phyloP scores from a whole-genome alignment of 2,888 invertebrate genomes.

The Mythimna vitellina region DNA sequence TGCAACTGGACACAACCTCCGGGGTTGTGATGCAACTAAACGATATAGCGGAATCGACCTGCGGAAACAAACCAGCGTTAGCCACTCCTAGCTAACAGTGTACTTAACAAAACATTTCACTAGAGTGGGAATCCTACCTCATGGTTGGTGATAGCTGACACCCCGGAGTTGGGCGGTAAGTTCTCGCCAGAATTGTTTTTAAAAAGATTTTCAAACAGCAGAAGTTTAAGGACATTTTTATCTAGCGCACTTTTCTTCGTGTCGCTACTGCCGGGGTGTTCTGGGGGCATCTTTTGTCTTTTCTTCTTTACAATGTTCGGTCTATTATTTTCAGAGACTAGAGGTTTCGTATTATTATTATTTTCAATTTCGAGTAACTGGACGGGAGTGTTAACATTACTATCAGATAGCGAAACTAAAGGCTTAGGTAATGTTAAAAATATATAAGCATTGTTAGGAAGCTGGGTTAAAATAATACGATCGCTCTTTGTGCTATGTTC shows the following conservation, averaged over 20 bases:
- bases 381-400: slow-evolving; percentile 57
- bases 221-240: slow-evolving; percentile 79
- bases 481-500: slow-evolving; percentile 51
- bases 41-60: slow-evolving; percentile 88
- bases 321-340: slow-evolving; percentile 56
- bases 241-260: slow-evolving; percentile 72
- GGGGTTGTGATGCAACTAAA: slow-evolving; percentile 89
- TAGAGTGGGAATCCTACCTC: slow-evolving; percentile 78
- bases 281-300: slow-evolving; percentile 67
- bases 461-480: slow-evolving; percentile 71
- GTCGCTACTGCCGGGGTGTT: slow-evolving; percentile 63
- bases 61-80: slow-evolving; percentile 71
- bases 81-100: slow-evolving; percentile 31
- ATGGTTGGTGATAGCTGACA: slow-evolving; percentile 68
- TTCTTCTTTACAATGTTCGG: slow-evolving; percentile 66
- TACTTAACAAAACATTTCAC: slow-evolving; percentile 47
- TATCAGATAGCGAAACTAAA: slow-evolving; percentile 67
- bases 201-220: slow-evolving; percentile 79
- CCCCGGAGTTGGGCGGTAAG: slow-evolving; percentile 64
- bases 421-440: slow-evolving; percentile 81
- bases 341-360: slow-evolving; percentile 62
- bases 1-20: slow-evolving; percentile 87
- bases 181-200: slow-evolving; percentile 75
- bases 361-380: slow-evolving; percentile 65
- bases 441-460: slow-evolving; percentile 80